Base-by-base conservation (phyloP, 2,113 vertebrate genomes). In the Tetrax tetrax region DNA sequence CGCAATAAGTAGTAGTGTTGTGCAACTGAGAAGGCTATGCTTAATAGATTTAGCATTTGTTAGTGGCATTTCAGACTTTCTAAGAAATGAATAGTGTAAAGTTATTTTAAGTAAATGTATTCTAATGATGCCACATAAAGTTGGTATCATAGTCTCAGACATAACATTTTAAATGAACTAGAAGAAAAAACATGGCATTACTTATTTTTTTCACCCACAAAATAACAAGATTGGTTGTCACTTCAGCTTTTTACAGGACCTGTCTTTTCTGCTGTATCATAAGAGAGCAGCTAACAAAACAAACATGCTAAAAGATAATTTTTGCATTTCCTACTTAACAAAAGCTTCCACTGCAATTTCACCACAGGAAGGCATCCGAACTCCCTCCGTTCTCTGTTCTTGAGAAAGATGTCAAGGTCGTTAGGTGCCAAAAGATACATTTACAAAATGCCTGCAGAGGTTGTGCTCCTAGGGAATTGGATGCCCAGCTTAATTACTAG, bases 321-420 rank as follows among this genome's bases (percentile, higher is more conserved):
- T 90, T 51, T 93, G 53, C 66, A 60, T 76, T 91, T 69, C 28
- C 60, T 59, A 51, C 59, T 74, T 89, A 83, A 74, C 64, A 86
- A 87, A 87, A 76, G 59, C 59, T 87, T 82, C 70, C 74, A 43
- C 37, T 87, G 89, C 74, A 84, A 48, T 92, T 92, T 86, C 89
- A 59, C 50, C 69, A 45, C 12, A 76, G 74, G 77, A 92, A 87
- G 22, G 16, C 53, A 79, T 84, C 89, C 76, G 65, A 81, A 28
- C 20, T 90, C 51, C 20, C 56, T 84, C 61, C 3, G 2, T 60
- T 82, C 47, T 41, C 47, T 89, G 65, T 14, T 95, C 85, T 94
- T 89, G 59, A 93, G 63, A 74, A 84, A 43, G 87, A 94, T 47
- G 90, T 90, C 92, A 96, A 97, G 96, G 96, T 96, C 93, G 83